Evolutionary conservation across 2,888 invertebrate genomes (phyloP).

Genomic region (Tenthredo notha): DNA sequence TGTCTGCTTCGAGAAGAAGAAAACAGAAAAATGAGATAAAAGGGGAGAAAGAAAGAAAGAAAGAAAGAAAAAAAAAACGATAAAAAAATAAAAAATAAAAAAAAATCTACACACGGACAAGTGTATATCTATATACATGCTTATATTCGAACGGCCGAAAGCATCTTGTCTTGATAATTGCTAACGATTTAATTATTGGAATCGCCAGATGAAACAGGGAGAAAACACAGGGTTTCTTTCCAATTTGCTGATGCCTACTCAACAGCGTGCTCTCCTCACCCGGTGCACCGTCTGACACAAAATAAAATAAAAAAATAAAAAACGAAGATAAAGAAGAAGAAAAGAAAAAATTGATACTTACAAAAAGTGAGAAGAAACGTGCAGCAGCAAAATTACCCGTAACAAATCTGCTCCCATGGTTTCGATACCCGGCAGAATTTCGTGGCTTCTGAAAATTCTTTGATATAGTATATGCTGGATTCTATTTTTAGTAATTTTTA

Average conservation of each 20-base stretch:
- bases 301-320: neutral
- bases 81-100: slow-evolving; percentile 15
- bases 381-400: neutral
- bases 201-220: slow-evolving; percentile 54
- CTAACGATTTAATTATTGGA: slow-evolving; percentile 66
- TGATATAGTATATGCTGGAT: neutral
- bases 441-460: neutral
- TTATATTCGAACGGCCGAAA: slow-evolving; percentile 42
- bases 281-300: neutral
- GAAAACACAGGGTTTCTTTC: slow-evolving; percentile 56
- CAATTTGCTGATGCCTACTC: slow-evolving; percentile 54
- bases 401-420: neutral
- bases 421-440: neutral
- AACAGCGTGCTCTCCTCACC: slow-evolving; percentile 35
- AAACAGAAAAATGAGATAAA: slow-evolving; percentile 38
- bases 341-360: neutral
- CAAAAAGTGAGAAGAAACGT: neutral
- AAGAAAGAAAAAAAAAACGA: slow-evolving; percentile 38
- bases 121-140: neutral
- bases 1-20: slow-evolving; percentile 55
- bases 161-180: slow-evolving; percentile 61
- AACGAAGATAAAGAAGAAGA: neutral
- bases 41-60: slow-evolving; percentile 11
- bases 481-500: neutral
- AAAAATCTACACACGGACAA: slow-evolving; percentile 10